Conservation (phyloP, 2,113 vertebrate species). For the Dicaeum eximium region DNA sequence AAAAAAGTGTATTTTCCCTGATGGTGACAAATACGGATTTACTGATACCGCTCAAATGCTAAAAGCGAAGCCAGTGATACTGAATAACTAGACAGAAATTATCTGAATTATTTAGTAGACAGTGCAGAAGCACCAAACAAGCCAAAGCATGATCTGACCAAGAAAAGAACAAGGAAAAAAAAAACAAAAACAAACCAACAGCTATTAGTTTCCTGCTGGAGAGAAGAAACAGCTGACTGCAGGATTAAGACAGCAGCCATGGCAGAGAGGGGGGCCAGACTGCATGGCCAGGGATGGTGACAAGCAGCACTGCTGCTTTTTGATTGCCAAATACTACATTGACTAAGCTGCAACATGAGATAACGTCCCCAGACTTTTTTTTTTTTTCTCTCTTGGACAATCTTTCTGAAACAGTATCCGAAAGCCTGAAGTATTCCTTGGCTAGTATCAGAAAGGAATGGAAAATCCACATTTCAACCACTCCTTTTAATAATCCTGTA, state of each 20-base stretch:
- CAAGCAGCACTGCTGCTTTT: not conserved
- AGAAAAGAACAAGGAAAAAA: not conserved
- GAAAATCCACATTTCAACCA: not conserved
- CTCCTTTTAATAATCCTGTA: not conserved
- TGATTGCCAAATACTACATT: not conserved
- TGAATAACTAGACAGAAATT: not conserved
- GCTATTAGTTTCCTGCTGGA: not conserved
- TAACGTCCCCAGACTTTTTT: not conserved
- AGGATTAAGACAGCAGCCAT: not conserved
- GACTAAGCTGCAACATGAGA: not conserved
- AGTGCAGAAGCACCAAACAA: not conserved
- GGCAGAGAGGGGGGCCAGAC: not conserved
- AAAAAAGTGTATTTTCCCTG: not conserved
- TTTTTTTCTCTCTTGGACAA: not conserved
- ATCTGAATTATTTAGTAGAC: constrained; percentile 41
- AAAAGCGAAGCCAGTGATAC: not conserved
- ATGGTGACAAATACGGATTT: not conserved
- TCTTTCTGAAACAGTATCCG: not conserved
- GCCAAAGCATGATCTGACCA: not conserved
- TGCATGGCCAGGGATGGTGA: not conserved
- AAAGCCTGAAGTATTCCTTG: not conserved
- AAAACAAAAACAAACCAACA: not conserved
- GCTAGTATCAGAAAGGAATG: not conserved
- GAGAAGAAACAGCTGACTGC: not conserved
- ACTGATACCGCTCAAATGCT: not conserved